Percentiles rank a stretch among this genome's conserved stretches.
These are phyloP conservation scores for Digitonthophagus gazella DNA, from an alignment of 2,888 invertebrate genomes.

Conservation along the genomic window DNA sequence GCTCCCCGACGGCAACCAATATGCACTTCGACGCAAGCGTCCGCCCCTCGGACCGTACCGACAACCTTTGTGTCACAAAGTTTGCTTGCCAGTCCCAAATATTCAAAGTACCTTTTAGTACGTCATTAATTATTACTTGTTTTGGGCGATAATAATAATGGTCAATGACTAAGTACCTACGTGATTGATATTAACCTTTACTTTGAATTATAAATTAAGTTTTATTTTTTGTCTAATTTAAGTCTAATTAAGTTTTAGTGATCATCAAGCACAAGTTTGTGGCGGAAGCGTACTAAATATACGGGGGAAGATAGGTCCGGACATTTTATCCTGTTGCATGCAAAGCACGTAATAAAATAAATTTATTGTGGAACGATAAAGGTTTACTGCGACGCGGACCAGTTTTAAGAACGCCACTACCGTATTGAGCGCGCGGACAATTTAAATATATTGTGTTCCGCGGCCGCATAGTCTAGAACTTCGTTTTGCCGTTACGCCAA, in stretches of 20 bases:
- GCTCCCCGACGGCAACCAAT: neutral
- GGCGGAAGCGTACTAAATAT: conserved; percentile 3
- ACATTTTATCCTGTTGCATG: conserved; percentile 13
- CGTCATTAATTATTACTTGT: conserved; percentile 28
- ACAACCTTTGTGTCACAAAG: neutral
- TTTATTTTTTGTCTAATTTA: no score
- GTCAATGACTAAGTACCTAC: neutral
- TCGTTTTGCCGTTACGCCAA: neutral
- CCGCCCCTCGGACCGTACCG: neutral
- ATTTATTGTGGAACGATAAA: conserved; percentile 13
- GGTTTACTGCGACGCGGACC: conserved; percentile 10
- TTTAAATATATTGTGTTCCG: conserved; percentile 12
- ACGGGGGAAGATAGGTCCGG: neutral
- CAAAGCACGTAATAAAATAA: conserved; percentile 16
- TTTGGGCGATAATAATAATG: conserved; percentile 35
- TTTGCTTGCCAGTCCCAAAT: conserved; percentile 3
- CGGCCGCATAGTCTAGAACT: neutral
- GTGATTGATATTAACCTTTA: neutral
- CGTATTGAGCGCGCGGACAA: conserved; percentile 10
- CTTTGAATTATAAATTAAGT: neutral
- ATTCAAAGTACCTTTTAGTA: neutral
- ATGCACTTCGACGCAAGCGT: neutral
- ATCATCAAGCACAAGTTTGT: neutral
- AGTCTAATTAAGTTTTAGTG: conserved; percentile 6
- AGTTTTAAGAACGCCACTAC: neutral